A percentile compares a stretch with the other conserved stretches of the same genome.
phyloP scores from a whole-genome alignment of 1,140 invertebrate genomes.

The Drosophila ananassae region DNA sequence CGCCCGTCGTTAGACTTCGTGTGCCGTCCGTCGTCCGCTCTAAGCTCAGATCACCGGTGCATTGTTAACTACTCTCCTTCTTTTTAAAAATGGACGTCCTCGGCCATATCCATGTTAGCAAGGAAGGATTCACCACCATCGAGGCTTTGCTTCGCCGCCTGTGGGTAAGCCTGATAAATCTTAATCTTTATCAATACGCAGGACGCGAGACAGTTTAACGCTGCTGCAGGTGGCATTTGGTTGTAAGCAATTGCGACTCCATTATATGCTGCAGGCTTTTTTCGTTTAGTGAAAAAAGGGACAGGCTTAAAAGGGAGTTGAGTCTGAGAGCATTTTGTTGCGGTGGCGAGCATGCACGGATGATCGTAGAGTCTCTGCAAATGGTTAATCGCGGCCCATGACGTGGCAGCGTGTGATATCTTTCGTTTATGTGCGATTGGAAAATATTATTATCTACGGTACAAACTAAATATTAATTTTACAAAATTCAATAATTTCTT shows the following conservation, averaged over 20 bases:
- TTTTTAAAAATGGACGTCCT: too few relatives aligned
- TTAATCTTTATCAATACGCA: neutral
- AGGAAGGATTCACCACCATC: too few relatives aligned
- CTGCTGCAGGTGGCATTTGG: neutral
- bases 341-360: conserved; percentile 6
- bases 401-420: conserved; percentile 1
- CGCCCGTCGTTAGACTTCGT: too few relatives aligned
- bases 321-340: neutral
- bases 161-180: neutral
- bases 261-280: conserved; percentile 5
- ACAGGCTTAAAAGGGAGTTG: too few relatives aligned
- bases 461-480: neutral
- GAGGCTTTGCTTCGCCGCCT: neutral
- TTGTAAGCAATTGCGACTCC: conserved; percentile 7
- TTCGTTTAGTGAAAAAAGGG: conserved; percentile 1
- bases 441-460: conserved; percentile 6
- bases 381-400: conserved; percentile 11
- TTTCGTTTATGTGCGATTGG: neutral
- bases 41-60: too few relatives aligned
- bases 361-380: neutral
- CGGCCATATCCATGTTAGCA: too few relatives aligned
- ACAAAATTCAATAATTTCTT: too few relatives aligned
- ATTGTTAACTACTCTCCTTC: too few relatives aligned
- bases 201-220: neutral
- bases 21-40: too few relatives aligned